phyloP scores from a whole-genome alignment of 2,888 invertebrate genomes.

The Phlogophora meticulosa region DNA sequence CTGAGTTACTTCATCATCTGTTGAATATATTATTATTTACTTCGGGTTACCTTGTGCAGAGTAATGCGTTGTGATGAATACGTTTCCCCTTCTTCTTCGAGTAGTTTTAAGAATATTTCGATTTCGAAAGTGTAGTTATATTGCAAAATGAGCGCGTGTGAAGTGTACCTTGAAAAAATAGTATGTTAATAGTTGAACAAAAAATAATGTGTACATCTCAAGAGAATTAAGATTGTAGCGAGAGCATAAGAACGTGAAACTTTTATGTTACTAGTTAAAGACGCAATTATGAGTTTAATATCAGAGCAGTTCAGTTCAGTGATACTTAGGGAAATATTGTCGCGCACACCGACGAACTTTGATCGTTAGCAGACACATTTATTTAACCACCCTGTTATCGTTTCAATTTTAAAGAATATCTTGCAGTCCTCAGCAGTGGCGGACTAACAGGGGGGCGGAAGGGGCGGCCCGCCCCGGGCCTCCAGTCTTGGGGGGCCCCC shows the following conservation, averaged over 20 bases:
- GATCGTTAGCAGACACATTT: constrained; percentile 70
- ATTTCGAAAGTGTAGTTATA: constrained; percentile 70
- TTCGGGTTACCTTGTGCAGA: constrained; percentile 48
- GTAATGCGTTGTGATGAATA: constrained; percentile 68
- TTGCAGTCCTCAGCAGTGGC: too few relatives aligned
- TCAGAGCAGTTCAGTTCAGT: constrained; percentile 54
- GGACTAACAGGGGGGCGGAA: too few relatives aligned
- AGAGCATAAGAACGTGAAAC: constrained; percentile 56
- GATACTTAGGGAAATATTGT: constrained; percentile 65
- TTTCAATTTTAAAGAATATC: constrained; percentile 39
- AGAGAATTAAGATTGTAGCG: constrained; percentile 45
- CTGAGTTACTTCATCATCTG: constrained; percentile 67
- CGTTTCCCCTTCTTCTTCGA: constrained; percentile 58
- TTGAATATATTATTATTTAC: constrained; percentile 55
- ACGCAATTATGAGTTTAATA: constrained; percentile 69
- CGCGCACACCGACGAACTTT: constrained; percentile 63
- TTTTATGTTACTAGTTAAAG: constrained; percentile 70
- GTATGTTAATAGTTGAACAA: constrained; percentile 65
- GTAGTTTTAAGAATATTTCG: constrained; percentile 70
- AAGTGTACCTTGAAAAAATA: constrained; percentile 78
- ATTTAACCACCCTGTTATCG: constrained; percentile 23
- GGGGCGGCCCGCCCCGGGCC: too few relatives aligned
- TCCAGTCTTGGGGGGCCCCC: too few relatives aligned
- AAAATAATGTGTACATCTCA: constrained; percentile 39
- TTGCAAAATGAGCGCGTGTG: constrained; percentile 76